Evolutionary conservation across 2,888 invertebrate species (phyloP).

Genomic region (Drosophila cracens): DNA sequence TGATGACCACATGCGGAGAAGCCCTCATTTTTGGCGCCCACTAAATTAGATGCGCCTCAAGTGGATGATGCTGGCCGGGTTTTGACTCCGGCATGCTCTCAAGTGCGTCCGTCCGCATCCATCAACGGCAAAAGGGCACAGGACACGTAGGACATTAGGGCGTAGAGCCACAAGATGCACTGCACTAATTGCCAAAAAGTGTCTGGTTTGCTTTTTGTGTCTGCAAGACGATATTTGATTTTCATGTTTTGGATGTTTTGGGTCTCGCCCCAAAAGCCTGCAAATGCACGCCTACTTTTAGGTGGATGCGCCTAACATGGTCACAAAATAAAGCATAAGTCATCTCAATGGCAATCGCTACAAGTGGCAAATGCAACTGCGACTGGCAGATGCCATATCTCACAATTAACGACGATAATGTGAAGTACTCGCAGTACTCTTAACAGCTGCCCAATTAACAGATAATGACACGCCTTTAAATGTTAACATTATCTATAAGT

Average conservation of each 20-base stretch:
- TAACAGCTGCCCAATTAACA: neutral
- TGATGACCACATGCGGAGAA: slow-evolving; percentile 36
- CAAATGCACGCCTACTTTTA: slow-evolving; percentile 13
- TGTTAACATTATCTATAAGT: neutral
- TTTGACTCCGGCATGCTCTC: slow-evolving; percentile 31
- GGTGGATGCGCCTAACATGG: slow-evolving; percentile 36
- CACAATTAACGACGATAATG: slow-evolving; percentile 21
- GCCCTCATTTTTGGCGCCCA: slow-evolving; percentile 49
- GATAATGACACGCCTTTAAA: neutral
- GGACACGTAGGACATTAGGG: neutral
- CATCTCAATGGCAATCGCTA: slow-evolving; percentile 46
- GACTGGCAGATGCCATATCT: slow-evolving; percentile 41
- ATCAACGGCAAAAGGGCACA: slow-evolving; percentile 29
- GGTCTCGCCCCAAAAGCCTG: slow-evolving; percentile 49
- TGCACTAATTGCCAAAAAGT: slow-evolving; percentile 61
- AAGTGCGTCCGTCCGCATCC: slow-evolving; percentile 53
- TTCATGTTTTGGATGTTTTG: slow-evolving; percentile 74
- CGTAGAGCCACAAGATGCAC: neutral
- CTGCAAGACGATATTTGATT: slow-evolving; percentile 67
- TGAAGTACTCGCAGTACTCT: slow-evolving; percentile 7
- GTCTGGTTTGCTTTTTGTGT: slow-evolving; percentile 31
- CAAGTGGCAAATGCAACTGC: slow-evolving; percentile 48
- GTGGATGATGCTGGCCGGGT: slow-evolving; percentile 53
- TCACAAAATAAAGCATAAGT: slow-evolving; percentile 53
- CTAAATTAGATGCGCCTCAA: slow-evolving; percentile 50